These are phyloP conservation scores for Phoxinus phoxinus DNA, from an alignment of 2,113 vertebrate species.

Conservation along the genomic window DNA sequence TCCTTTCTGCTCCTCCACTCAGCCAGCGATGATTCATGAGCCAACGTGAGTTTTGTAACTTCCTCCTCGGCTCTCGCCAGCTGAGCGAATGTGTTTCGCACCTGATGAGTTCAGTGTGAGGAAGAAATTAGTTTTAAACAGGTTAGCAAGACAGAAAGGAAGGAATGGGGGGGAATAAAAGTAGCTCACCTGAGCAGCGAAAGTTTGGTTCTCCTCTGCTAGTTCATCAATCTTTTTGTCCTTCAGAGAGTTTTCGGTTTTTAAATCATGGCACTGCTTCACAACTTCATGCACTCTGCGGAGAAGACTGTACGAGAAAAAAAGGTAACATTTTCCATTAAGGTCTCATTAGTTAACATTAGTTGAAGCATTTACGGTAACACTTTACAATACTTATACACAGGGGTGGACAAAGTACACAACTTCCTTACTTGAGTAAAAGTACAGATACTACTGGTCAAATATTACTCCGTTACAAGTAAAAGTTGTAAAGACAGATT, in stretches of 20 bases:
- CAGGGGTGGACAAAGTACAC: too few species aligned
- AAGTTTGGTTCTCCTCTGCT: slow-evolving; percentile 82
- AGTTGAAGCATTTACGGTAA: too few species aligned
- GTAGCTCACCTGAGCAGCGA: slow-evolving; percentile 77
- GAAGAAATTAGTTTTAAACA: not conserved
- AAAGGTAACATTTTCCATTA: too few species aligned
- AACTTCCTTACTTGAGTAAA: too few species aligned
- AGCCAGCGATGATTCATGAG: slow-evolving; percentile 71
- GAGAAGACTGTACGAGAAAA: slow-evolving; percentile 70
- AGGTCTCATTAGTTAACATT: too few species aligned
- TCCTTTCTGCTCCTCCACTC: slow-evolving; percentile 71
- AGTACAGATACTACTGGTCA: too few species aligned
- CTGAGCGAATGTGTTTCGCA: slow-evolving; percentile 77
- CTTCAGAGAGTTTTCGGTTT: slow-evolving; percentile 80
- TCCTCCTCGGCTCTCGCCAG: slow-evolving; percentile 77
- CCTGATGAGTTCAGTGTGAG: slow-evolving; percentile 61
- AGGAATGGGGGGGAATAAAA: not conserved
- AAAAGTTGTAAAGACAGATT: too few species aligned
- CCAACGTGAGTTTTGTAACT: slow-evolving; percentile 74
- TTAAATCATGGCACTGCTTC: slow-evolving; percentile 83
- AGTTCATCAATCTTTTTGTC: slow-evolving; percentile 81
- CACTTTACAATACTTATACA: too few species aligned
- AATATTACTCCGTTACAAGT: too few species aligned
- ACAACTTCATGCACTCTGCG: slow-evolving; percentile 78
- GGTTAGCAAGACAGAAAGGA: not conserved